phyloP scores from a whole-genome alignment of 2,888 invertebrate species.

The Phaonia tiefii region DNA sequence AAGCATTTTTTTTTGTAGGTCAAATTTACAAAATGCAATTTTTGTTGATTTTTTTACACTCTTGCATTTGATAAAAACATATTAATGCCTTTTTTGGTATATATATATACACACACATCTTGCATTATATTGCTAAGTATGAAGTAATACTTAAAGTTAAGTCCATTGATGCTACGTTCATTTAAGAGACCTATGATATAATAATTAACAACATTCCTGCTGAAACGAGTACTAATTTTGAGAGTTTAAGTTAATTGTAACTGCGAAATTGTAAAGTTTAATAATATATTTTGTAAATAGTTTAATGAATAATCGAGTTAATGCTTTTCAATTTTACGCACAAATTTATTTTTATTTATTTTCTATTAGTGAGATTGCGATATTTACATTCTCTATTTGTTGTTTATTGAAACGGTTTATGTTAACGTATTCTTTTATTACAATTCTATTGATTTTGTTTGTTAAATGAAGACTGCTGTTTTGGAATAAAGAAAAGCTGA shows the following conservation, averaged over 20 bases:
- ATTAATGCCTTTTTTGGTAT: conserved; percentile 31
- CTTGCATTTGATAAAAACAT: conserved; percentile 26
- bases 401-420: conserved; percentile 52
- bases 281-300: conserved; percentile 52
- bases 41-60: conserved; percentile 13
- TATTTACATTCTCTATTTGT: conserved; percentile 50
- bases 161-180: conserved; percentile 8
- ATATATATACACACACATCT: too few relatives aligned
- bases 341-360: conserved; percentile 40
- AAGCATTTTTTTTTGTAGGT: conserved; percentile 37
- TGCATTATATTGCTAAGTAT: not conserved
- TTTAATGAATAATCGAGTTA: conserved; percentile 20
- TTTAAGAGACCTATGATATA: not conserved
- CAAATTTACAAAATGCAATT: conserved; percentile 55
- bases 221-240: conserved; percentile 61
- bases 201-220: conserved; percentile 68
- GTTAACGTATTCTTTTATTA: conserved; percentile 45
- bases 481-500: conserved; percentile 41
- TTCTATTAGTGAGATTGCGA: conserved; percentile 46
- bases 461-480: conserved; percentile 44
- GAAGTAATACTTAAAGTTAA: not conserved
- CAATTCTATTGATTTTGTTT: conserved; percentile 44
- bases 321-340: conserved; percentile 47
- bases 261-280: conserved; percentile 37
- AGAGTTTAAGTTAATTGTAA: conserved; percentile 37